These are phyloP conservation scores for Betta splendens DNA, from an alignment of 2,797 vertebrate species.

Conservation along the genomic window DNA sequence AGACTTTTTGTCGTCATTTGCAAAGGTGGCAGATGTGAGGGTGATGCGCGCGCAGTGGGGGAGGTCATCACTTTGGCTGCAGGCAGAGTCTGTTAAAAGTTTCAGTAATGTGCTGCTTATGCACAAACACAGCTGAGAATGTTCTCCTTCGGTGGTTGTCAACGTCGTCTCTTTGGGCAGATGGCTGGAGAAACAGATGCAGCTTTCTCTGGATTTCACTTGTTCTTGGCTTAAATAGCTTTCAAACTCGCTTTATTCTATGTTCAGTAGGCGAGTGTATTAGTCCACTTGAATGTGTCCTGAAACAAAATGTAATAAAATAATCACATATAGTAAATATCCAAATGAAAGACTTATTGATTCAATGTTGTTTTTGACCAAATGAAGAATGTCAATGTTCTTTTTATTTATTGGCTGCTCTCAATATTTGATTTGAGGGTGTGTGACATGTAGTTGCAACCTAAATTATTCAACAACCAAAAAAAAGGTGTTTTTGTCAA, in stretches of 20 bases:
- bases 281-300: background rate
- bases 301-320: background rate
- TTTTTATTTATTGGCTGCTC: too few species aligned
- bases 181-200: constrained; percentile 31
- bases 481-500: too few species aligned
- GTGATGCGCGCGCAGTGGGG: constrained; percentile 64
- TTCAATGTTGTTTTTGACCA: too few species aligned
- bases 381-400: too few species aligned
- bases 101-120: constrained; percentile 70
- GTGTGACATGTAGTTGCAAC: too few species aligned
- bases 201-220: constrained; percentile 20
- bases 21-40: constrained; percentile 68
- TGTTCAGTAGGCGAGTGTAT: background rate
- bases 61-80: constrained; percentile 67
- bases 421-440: too few species aligned
- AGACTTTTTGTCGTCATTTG: constrained; percentile 63
- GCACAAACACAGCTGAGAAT: constrained; percentile 61
- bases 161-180: constrained; percentile 29
- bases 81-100: constrained; percentile 69
- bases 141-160: constrained; percentile 52
- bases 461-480: too few species aligned
- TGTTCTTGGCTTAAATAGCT: constrained; percentile 20
- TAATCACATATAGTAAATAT: too few species aligned
- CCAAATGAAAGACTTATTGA: too few species aligned
- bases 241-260: background rate